phyloP scores from a whole-genome alignment of 2,888 invertebrate genomes.

The Cinara cedri region DNA sequence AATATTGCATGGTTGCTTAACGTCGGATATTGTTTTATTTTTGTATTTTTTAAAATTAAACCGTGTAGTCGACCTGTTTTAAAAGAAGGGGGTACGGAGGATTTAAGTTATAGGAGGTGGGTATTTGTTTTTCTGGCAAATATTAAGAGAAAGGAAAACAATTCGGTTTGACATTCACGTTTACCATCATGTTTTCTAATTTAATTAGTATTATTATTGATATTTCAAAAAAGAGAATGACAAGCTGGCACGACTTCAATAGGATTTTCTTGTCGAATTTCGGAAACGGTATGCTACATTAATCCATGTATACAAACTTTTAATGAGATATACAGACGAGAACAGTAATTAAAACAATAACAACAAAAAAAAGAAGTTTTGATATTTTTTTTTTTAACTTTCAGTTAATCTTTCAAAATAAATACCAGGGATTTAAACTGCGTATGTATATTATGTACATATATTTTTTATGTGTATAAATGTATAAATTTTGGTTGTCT shows the following conservation, averaged over 20 bases:
- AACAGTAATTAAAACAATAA: conserved; percentile 46
- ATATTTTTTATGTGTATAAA: no score
- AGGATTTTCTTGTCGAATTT: conserved; percentile 40
- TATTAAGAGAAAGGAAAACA: background rate
- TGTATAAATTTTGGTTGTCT: background rate
- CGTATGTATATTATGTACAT: no score
- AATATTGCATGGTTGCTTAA: no score
- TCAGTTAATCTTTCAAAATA: conserved; percentile 21
- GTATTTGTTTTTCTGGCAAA: background rate
- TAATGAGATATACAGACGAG: conserved; percentile 41
- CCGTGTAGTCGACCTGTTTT: background rate
- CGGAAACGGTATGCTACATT: conserved; percentile 33
- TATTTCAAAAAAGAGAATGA: conserved; percentile 31
- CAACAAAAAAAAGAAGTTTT: conserved; percentile 33
- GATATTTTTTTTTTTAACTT: conserved; percentile 32
- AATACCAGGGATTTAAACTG: background rate
- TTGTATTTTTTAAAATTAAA: no score
- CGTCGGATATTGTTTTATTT: no score
- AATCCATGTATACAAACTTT: conserved; percentile 51
- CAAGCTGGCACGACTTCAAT: conserved; percentile 32
- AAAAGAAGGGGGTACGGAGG: background rate
- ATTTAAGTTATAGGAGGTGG: no score
- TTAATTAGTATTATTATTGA: conserved; percentile 50
- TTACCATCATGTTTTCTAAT: conserved; percentile 8
- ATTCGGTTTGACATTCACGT: conserved; percentile 6